These are phyloP conservation scores for Onychorhynchus coronatus DNA, from an alignment of 2,113 vertebrate genomes.

Conservation along the genomic window DNA sequence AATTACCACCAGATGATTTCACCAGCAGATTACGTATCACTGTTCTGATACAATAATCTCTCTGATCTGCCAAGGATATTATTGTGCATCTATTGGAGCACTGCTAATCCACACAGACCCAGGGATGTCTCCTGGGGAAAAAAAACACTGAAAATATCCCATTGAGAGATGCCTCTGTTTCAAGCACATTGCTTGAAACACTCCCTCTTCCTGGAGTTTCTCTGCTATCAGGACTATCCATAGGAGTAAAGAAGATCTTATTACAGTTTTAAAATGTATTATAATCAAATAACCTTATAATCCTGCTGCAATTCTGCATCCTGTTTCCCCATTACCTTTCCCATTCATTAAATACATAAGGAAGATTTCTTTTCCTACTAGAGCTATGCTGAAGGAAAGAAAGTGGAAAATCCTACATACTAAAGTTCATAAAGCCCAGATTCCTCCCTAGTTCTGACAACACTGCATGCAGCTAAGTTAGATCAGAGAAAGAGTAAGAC, in stretches of 20 bases:
- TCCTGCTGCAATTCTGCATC: neutral
- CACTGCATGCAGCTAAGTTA: neutral
- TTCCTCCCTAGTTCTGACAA: neutral
- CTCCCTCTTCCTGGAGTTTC: neutral
- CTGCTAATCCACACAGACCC: neutral
- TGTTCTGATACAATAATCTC: neutral
- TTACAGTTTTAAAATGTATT: neutral
- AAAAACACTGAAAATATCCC: neutral
- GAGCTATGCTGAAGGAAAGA: neutral
- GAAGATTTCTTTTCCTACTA: neutral
- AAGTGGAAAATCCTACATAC: neutral
- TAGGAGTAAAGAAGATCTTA: neutral
- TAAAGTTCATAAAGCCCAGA: neutral
- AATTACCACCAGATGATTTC: conserved; percentile 15
- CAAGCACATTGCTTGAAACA: neutral
- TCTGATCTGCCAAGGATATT: neutral
- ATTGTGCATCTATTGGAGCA: neutral
- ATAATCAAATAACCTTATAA: neutral
- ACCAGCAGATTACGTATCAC: neutral
- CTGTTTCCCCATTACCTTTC: neutral
- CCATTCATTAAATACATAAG: neutral
- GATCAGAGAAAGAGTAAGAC: neutral
- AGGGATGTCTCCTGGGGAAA: neutral
- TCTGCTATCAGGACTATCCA: neutral
- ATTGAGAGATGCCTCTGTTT: neutral